A percentile compares a stretch with the other conserved stretches of the same genome.
Conservation (phyloP, 2,888 invertebrate species). For the Melikaiella ostensackeni region DNA sequence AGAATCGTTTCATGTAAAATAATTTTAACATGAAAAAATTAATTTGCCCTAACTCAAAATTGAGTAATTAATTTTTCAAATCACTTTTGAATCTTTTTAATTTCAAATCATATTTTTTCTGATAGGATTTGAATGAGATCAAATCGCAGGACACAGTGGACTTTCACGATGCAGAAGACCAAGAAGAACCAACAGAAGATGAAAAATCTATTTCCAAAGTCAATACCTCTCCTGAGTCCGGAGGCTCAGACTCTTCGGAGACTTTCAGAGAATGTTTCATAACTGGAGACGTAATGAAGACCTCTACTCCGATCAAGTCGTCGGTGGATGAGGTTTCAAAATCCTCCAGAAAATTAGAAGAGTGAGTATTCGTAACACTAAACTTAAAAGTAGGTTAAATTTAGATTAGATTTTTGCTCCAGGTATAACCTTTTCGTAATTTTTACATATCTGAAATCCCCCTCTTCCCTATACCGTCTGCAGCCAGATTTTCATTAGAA, state of each 20-base stretch:
- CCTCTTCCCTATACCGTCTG: too few species aligned
- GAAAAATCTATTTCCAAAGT: constrained; percentile 4
- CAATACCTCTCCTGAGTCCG: constrained; percentile 17
- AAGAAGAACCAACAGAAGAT: constrained; percentile 46
- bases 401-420: too few species aligned
- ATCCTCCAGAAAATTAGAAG: constrained; percentile 58
- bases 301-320: constrained; percentile 57
- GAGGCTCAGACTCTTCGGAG: constrained; percentile 13
- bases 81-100: too few species aligned
- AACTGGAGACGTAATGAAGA: constrained; percentile 46
- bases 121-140: constrained; percentile 3
- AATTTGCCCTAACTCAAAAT: too few species aligned
- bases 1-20: too few species aligned
- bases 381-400: not conserved
- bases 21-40: too few species aligned
- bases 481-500: too few species aligned
- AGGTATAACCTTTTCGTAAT: too few species aligned
- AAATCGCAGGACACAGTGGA: constrained; percentile 15
- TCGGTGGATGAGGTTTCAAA: constrained; percentile 54
- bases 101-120: not conserved
- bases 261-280: constrained; percentile 17
- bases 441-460: too few species aligned
- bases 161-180: constrained; percentile 41
- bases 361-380: constrained; percentile 43
- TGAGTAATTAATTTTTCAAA: too few species aligned